Percentiles rank a stretch among this genome's conserved stretches.
Evolutionary conservation across 1,140 invertebrate genomes (phyloP).

Genomic region (Chlorops oryzae): DNA sequence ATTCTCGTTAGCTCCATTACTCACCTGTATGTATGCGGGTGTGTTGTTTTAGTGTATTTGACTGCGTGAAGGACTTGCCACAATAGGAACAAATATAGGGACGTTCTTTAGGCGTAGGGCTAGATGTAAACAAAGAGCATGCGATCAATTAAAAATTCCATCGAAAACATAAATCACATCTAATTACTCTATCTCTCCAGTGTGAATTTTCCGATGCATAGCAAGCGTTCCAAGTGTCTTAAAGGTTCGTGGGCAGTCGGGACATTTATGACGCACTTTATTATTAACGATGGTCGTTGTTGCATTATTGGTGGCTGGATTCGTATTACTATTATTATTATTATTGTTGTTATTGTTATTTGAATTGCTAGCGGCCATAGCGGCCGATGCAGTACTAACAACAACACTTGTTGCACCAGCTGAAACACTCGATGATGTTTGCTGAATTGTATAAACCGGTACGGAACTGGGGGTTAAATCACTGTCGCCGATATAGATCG

Average conservation of each 20-base stretch:
- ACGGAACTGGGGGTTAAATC: constrained; percentile 21
- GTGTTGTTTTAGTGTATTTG: constrained; percentile 48
- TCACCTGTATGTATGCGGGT: constrained; percentile 48
- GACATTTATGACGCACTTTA: constrained; percentile 45
- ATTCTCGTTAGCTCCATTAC: too few relatives aligned
- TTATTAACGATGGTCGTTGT: constrained; percentile 25
- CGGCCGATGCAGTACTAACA: constrained; percentile 28
- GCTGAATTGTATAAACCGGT: constrained; percentile 44
- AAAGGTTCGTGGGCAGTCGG: constrained; percentile 43
- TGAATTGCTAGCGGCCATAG: constrained; percentile 15
- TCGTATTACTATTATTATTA: neutral
- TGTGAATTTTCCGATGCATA: constrained; percentile 45
- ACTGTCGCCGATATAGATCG: constrained; percentile 34
- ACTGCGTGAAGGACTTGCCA: constrained; percentile 62
- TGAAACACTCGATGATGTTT: constrained; percentile 24
- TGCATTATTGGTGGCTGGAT: neutral
- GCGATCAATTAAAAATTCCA: too few relatives aligned
- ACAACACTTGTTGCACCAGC: constrained; percentile 26
- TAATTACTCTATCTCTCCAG: constrained; percentile 46
- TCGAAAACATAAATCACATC: constrained; percentile 1
- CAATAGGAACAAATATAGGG: constrained; percentile 64
- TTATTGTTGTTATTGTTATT: constrained; percentile 8
- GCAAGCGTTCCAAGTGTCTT: constrained; percentile 43
- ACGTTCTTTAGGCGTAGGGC: constrained; percentile 46
- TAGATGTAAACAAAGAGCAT: constrained; percentile 18